A percentile compares a stretch with the other conserved stretches of the same genome.
These are phyloP conservation scores for Pseudois nayaur DNA, from an alignment of 2,113 vertebrate genomes.

Conservation along the genomic window DNA sequence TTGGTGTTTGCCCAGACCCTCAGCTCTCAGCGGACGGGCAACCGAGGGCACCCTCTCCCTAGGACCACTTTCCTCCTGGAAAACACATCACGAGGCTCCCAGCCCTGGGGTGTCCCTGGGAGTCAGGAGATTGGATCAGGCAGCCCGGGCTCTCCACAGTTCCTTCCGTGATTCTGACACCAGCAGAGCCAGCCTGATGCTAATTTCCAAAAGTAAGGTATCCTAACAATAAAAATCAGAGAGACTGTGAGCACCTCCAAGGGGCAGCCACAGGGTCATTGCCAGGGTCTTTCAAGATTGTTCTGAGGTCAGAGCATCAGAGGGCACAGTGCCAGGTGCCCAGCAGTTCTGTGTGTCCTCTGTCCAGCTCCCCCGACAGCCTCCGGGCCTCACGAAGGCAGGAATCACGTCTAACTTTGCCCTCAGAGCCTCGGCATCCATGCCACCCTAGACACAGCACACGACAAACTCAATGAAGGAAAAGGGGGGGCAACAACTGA, in stretches of 20 bases:
- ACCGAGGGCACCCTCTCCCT: neutral
- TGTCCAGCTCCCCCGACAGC: neutral
- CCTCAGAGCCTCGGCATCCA: neutral
- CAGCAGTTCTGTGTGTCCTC: neutral
- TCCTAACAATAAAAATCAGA: neutral
- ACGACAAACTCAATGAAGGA: neutral
- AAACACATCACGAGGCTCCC: neutral
- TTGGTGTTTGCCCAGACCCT: fast-evolving
- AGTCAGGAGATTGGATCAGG: neutral
- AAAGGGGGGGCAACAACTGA: neutral
- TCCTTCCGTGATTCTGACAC: neutral
- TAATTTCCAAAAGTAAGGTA: neutral
- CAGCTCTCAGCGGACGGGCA: neutral
- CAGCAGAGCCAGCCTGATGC: neutral
- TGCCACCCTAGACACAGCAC: neutral
- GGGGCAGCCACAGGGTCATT: neutral
- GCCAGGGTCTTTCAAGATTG: neutral
- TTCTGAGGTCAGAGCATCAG: neutral
- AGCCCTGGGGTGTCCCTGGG: neutral
- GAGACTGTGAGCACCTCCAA: neutral
- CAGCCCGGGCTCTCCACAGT: neutral
- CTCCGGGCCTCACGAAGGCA: neutral
- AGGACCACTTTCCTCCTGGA: neutral
- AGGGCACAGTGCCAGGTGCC: neutral
- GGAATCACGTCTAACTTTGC: neutral